Evolutionary conservation across 2,113 vertebrate species (phyloP).

Genomic region (Laterallus jamaicensis): DNA sequence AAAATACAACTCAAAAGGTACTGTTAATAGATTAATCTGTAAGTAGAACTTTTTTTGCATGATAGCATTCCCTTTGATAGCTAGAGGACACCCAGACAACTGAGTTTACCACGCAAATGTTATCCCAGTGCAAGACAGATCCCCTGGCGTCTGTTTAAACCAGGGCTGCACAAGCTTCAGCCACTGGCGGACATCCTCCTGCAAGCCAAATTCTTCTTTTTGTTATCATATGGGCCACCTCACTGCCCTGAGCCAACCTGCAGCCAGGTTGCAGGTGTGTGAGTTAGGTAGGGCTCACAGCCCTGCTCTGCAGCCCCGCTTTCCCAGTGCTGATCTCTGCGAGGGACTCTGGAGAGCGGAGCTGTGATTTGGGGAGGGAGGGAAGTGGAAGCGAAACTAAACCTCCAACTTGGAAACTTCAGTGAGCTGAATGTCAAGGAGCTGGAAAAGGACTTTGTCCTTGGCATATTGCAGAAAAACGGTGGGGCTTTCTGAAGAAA

Average conservation of each 20-base stretch:
- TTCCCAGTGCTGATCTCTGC: neutral
- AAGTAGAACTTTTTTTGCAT: neutral
- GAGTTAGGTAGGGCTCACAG: neutral
- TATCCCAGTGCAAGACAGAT: neutral
- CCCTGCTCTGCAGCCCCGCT: fast-evolving
- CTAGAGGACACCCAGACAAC: neutral
- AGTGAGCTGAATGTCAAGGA: conserved; percentile 43
- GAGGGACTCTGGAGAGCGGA: neutral
- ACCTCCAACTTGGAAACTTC: conserved; percentile 2
- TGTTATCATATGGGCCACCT: neutral
- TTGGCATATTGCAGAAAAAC: neutral
- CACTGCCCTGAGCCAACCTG: fast-evolving
- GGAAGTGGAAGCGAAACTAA: conserved; percentile 18
- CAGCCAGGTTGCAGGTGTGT: neutral
- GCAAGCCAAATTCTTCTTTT: neutral
- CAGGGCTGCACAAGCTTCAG: neutral
- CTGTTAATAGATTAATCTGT: neutral
- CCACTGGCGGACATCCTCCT: fast-evolving
- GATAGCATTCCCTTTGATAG: neutral
- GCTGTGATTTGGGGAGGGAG: neutral
- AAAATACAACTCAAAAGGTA: conserved; percentile 50
- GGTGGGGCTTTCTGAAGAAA: neutral
- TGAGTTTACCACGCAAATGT: neutral
- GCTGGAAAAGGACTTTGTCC: conserved; percentile 26
- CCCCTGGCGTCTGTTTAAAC: neutral